These are phyloP conservation scores for Saxidomus purpurata DNA, from an alignment of 1,140 invertebrate genomes.

Conservation along the genomic window DNA sequence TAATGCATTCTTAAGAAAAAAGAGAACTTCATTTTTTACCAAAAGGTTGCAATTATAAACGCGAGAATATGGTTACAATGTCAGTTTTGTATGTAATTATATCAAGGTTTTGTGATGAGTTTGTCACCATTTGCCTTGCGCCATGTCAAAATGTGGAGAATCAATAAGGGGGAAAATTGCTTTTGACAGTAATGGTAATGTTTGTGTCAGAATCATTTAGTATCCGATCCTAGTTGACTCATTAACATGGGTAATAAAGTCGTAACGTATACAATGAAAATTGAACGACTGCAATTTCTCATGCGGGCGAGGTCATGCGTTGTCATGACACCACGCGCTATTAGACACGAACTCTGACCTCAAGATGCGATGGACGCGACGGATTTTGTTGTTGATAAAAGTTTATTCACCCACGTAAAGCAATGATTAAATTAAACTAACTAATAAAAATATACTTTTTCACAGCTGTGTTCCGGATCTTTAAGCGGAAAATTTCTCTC, in stretches of 20 bases:
- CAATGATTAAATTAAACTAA: not conserved
- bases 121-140: constrained; percentile 17
- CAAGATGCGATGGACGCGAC: not conserved
- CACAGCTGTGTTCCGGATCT: no score
- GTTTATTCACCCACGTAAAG: not conserved
- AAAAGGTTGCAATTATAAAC: constrained; percentile 38
- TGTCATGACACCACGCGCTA: constrained; percentile 25
- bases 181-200: constrained; percentile 49
- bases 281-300: constrained; percentile 17
- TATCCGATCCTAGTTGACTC: not conserved
- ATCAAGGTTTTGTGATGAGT: constrained; percentile 30
- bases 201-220: constrained; percentile 42
- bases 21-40: not conserved
- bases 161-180: constrained; percentile 37
- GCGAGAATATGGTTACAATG: constrained; percentile 17
- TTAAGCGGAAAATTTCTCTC: no score
- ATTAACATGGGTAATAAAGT: constrained; percentile 28
- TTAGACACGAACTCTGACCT: constrained; percentile 55
- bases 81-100: constrained; percentile 40
- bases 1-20: constrained; percentile 23
- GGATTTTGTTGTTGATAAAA: not conserved
- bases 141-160: not conserved
- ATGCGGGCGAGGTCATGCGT: constrained; percentile 43
- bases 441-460: no score
- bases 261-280: constrained; percentile 14